These are phyloP conservation scores for Diadumene lineata DNA, from an alignment of 92 coral and sea anemone species.

Conservation along the genomic window DNA sequence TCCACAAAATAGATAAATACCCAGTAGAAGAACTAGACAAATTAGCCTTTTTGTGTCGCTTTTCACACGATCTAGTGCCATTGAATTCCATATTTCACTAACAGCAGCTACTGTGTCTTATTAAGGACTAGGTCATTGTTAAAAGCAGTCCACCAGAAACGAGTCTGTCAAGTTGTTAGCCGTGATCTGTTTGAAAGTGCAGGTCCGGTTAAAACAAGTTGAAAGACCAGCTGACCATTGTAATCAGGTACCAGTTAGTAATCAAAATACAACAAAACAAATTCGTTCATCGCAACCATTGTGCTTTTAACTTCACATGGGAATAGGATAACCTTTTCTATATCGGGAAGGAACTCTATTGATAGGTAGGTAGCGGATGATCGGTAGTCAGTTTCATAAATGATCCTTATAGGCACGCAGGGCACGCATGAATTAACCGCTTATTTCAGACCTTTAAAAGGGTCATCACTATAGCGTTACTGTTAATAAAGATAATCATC, in stretches of 20 bases:
- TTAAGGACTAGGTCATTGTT: neutral
- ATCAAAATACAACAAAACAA: neutral
- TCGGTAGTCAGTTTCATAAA: too few relatives aligned
- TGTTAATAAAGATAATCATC: too few relatives aligned
- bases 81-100: constrained; percentile 74
- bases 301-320: too few relatives aligned
- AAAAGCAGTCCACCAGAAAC: neutral
- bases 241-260: neutral
- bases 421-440: too few relatives aligned
- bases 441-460: too few relatives aligned
- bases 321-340: too few relatives aligned
- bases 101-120: neutral
- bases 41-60: constrained; percentile 83
- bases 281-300: neutral
- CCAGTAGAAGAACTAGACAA: constrained; percentile 65
- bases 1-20: constrained; percentile 85
- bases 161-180: neutral
- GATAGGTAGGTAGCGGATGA: too few relatives aligned
- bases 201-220: neutral
- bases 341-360: too few relatives aligned
- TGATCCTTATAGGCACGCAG: too few relatives aligned
- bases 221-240: neutral
- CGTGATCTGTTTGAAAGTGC: neutral
- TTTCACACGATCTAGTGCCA: constrained; percentile 54
- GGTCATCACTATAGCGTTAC: too few relatives aligned